Percentiles rank a stretch among this genome's conserved stretches.
Conservation (phyloP, 1,140 invertebrate species). For the Penaeus japonicus region DNA sequence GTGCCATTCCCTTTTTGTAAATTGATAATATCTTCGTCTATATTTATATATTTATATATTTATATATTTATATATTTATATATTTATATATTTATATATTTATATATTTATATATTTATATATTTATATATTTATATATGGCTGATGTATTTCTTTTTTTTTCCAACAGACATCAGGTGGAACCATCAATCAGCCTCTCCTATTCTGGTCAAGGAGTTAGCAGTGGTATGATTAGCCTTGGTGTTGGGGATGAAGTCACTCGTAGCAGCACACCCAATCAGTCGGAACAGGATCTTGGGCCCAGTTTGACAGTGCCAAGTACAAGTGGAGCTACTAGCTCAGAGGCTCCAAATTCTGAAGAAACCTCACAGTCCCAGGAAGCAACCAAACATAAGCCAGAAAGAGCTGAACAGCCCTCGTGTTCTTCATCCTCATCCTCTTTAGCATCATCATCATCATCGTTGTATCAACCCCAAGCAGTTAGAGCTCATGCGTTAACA, state of each 20-base stretch:
- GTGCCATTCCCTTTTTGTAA: not conserved
- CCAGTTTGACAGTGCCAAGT: too few relatives aligned
- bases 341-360: not conserved
- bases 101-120: too few relatives aligned
- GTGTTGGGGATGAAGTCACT: constrained; percentile 67
- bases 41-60: too few relatives aligned
- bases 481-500: constrained; percentile 12
- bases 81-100: too few relatives aligned
- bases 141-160: constrained; percentile 6
- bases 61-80: too few relatives aligned
- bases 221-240: constrained; percentile 67
- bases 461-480: not conserved
- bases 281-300: not conserved
- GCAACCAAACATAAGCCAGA: not conserved
- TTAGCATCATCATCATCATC: not conserved
- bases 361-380: too few relatives aligned
- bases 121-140: too few relatives aligned
- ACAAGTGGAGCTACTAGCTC: too few relatives aligned
- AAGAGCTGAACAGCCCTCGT: not conserved
- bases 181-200: constrained; percentile 70
- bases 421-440: constrained; percentile 7
- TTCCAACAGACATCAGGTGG: constrained; percentile 67
- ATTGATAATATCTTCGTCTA: constrained; percentile 13
- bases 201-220: constrained; percentile 68
- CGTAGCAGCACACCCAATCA: constrained; percentile 60